Conservation (phyloP, 1,140 invertebrate genomes). For the Hyposmocoma kahamanoa region DNA sequence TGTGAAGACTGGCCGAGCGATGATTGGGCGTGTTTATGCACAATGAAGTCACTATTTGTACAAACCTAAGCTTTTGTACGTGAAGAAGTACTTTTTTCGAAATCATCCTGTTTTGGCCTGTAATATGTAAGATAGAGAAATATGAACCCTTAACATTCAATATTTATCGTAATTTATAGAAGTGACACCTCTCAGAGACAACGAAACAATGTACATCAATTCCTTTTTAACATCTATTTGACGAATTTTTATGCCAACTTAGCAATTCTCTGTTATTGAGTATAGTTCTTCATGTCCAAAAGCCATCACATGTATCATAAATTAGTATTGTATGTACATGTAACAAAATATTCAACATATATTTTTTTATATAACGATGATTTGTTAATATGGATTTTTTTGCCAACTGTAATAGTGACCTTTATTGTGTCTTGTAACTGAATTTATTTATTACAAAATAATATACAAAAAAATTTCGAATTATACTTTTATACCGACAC, state of each 20-base stretch:
- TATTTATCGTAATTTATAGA: no score
- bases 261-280: no score
- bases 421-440: conserved; percentile 50
- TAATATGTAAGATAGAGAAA: no score
- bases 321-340: no score
- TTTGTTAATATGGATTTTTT: conserved; percentile 23
- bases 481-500: conserved; percentile 18
- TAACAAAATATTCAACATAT: no score
- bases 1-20: conserved; percentile 49
- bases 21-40: conserved; percentile 40
- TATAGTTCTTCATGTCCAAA: no score
- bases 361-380: no score
- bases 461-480: conserved; percentile 16
- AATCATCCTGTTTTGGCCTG: no score
- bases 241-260: no score
- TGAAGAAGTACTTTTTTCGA: neutral
- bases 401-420: conserved; percentile 62
- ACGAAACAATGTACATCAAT: neutral
- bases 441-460: conserved; percentile 49
- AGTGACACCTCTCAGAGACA: no score
- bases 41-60: conserved; percentile 67
- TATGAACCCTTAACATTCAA: no score
- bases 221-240: neutral
- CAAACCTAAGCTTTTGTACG: conserved; percentile 29
- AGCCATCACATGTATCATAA: no score